phyloP scores from a whole-genome alignment of 2,113 vertebrate genomes.

The Myotis davidii region DNA sequence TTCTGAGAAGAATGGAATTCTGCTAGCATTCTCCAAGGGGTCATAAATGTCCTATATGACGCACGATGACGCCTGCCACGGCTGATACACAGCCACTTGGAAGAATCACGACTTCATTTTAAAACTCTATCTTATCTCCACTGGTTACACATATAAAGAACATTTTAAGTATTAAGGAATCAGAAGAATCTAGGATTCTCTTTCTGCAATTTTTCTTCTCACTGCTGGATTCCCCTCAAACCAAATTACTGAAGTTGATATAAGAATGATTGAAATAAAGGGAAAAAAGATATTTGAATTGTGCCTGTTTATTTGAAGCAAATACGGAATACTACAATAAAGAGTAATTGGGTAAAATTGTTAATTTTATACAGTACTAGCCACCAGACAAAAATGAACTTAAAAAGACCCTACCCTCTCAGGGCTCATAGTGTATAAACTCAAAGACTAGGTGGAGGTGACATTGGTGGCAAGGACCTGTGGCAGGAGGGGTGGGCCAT shows the following conservation, averaged over 20 bases:
- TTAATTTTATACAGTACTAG: not conserved
- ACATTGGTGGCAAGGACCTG: not conserved
- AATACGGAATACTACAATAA: not conserved
- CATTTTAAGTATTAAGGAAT: conserved; percentile 26
- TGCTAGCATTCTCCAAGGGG: not conserved
- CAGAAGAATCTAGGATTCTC: conserved; percentile 22
- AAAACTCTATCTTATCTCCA: conserved; percentile 57
- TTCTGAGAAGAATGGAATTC: conserved; percentile 1
- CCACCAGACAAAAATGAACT: not conserved
- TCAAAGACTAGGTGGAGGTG: not conserved
- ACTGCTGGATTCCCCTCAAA: not conserved
- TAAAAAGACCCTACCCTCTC: not conserved
- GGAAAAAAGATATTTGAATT: not conserved
- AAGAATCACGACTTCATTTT: conserved; percentile 65
- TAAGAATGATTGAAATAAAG: conserved; percentile 28
- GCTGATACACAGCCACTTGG: not conserved
- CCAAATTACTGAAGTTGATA: not conserved
- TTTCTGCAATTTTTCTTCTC: conserved; percentile 34
- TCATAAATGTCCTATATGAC: not conserved
- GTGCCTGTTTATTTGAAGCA: not conserved
- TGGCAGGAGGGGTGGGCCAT: not conserved
- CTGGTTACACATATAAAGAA: conserved; percentile 30
- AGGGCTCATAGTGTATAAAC: not conserved
- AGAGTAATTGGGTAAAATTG: not conserved
- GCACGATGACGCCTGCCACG: not conserved